Base-by-base conservation (phyloP, 2,888 invertebrate species). In the Abrostola tripartita region DNA sequence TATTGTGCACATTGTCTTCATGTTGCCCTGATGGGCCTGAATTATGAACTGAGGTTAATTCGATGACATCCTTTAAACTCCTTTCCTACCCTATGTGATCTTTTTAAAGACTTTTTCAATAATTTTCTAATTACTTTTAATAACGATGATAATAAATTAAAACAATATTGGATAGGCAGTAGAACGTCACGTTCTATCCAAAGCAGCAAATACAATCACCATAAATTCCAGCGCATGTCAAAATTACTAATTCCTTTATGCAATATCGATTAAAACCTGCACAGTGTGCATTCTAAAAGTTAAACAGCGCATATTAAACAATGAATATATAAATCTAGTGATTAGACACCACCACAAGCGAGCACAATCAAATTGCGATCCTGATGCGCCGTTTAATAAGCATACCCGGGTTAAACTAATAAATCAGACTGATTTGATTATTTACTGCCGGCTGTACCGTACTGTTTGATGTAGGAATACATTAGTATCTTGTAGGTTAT, bases 391-490 rank as follows among this genome's bases (percentile, higher is more conserved):
- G 88, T 90, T 89, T 90, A 90, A 91, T 91, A 91, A 91, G 88
- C 90, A 88, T 86, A 84, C 83, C 69, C 61, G 80, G 89, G 84
- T 87, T 87, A 84, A 85, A 79, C 86, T 90, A 89, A 89, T 92
- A 92, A 92, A 91, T 92, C 91, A 92, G 82, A 84, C 85, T 86
- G 90, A 92, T 92, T 91, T 89, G 90, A 92, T 91, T 92, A 90
- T 90, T 91, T 90, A 89, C 87, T 88, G 83, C 86, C 78, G 78
- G 80, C 71, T 80, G 78, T 65, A 61, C 58, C 24, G 76, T 73
- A 80, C 83, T 86, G 68, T 79, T 65, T 74, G 63, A 71, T 74
- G 65, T 69, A 42, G 64, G 62, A 68, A 65, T 74, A 74, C 55
- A 51, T 47, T 61, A 38, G 55, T 74, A 57, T 74, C 70, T 74